Conservation (phyloP, 2,797 vertebrate genomes). For the Anabacerthia variegaticeps region DNA sequence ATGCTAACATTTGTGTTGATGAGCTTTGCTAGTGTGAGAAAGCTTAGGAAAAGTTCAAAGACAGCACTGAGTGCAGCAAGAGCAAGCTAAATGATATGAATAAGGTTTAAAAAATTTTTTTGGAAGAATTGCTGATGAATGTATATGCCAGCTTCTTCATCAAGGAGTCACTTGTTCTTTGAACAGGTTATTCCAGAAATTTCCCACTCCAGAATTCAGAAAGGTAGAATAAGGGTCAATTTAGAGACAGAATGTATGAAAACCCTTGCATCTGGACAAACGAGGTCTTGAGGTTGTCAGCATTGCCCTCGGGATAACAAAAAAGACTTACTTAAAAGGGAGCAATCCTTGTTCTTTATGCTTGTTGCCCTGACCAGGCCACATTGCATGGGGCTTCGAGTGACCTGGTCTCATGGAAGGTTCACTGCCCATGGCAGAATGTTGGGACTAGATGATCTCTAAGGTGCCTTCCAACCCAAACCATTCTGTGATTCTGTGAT, state of each 20-base stretch:
- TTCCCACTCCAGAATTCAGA: background rate
- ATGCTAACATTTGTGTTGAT: background rate
- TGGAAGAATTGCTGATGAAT: background rate
- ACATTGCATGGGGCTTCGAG: background rate
- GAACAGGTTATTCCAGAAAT: background rate
- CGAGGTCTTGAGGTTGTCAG: too few relatives aligned
- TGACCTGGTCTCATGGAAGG: background rate
- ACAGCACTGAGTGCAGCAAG: background rate
- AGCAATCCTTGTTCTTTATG: background rate
- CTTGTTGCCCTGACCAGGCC: too few relatives aligned
- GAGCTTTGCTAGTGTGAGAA: background rate
- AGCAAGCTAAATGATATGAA: background rate
- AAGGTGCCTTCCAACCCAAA: background rate
- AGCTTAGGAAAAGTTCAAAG: background rate
- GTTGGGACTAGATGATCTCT: background rate
- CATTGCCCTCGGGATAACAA: fast-evolving
- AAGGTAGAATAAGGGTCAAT: background rate
- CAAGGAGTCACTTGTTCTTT: background rate
- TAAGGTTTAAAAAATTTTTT: background rate
- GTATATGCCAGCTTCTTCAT: background rate
- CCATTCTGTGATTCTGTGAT: background rate
- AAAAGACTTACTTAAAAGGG: background rate
- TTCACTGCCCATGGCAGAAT: background rate
- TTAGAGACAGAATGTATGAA: background rate
- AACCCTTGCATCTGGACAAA: fast-evolving